Evolutionary conservation across 2,797 vertebrate genomes (phyloP).

Genomic region (Cichlasoma orientale): DNA sequence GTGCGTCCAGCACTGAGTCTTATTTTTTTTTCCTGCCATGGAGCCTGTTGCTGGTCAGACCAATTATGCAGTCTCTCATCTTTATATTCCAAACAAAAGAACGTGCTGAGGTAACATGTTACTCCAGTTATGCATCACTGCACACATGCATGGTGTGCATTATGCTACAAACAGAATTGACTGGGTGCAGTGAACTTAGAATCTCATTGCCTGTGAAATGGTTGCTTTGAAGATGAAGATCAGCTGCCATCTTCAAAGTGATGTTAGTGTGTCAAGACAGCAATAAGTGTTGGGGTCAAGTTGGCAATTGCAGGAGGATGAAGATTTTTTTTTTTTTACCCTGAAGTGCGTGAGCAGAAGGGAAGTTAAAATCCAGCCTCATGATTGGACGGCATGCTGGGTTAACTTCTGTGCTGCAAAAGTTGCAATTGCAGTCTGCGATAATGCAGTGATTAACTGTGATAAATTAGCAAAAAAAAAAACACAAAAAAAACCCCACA

Average conservation of each 20-base stretch:
- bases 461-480: neutral
- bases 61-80: constrained; percentile 27
- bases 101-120: neutral
- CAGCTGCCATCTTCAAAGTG: neutral
- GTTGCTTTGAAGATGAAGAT: neutral
- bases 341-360: too few relatives aligned
- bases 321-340: too few relatives aligned
- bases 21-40: neutral
- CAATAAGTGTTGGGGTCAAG: neutral
- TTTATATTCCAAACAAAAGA: constrained; percentile 35
- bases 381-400: too few relatives aligned
- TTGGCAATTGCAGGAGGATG: neutral
- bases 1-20: neutral
- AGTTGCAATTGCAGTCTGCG: neutral
- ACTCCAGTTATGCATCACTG: constrained; percentile 3
- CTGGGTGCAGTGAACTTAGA: neutral
- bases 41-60: neutral
- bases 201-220: neutral
- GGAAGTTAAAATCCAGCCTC: too few relatives aligned
- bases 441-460: neutral
- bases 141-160: neutral
- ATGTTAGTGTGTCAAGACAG: neutral
- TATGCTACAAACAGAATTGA: neutral
- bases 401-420: too few relatives aligned
- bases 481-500: fast-evolving